These are phyloP conservation scores for Herpetotheres cachinnans DNA, from an alignment of 2,113 vertebrate genomes.

Conservation along the genomic window DNA sequence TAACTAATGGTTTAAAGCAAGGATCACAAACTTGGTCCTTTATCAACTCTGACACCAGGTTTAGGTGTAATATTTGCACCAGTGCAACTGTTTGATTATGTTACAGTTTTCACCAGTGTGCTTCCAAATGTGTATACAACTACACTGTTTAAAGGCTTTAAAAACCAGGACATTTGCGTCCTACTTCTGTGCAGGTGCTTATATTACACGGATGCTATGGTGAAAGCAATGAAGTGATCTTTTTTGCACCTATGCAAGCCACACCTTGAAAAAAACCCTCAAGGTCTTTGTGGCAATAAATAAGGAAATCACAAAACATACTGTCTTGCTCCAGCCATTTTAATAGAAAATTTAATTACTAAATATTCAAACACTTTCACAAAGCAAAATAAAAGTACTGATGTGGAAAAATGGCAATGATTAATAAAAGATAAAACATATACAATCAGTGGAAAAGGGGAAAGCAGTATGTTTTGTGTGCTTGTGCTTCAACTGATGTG, in stretches of 20 bases:
- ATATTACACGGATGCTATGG: background rate
- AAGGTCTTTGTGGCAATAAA: background rate
- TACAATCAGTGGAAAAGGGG: background rate
- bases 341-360: background rate
- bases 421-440: background rate
- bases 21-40: background rate
- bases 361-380: background rate
- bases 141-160: background rate
- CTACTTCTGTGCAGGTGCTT: background rate
- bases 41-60: background rate
- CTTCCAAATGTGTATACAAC: background rate
- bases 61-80: background rate
- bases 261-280: background rate
- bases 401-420: background rate
- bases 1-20: background rate
- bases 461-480: background rate
- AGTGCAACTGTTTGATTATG: background rate
- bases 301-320: background rate
- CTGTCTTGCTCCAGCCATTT: background rate
- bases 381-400: background rate
- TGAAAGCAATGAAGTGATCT: background rate
- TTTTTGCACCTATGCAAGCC: background rate
- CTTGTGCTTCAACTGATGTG: background rate
- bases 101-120: background rate
- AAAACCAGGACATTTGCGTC: background rate